Evolutionary conservation across 2,888 invertebrate genomes (phyloP).

Genomic region (Amitus sp.): DNA sequence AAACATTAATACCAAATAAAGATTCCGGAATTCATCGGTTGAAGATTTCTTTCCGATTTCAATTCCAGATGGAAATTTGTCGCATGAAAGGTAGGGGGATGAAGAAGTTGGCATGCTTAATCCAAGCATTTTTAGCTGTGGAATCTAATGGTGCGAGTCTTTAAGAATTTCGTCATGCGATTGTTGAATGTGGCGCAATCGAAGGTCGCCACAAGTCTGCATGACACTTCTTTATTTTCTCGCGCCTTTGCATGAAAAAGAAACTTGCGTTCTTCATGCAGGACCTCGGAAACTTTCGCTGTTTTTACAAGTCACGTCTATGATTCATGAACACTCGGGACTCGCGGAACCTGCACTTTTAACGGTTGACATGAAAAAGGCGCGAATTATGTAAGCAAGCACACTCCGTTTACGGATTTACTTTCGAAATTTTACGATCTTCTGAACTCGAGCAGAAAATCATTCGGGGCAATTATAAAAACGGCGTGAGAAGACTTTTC

Average conservation of each 20-base stretch:
- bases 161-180: not conserved
- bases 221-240: not conserved
- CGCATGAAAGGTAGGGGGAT: no score
- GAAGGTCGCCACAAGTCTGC: conserved; percentile 6
- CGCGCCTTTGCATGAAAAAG: conserved; percentile 6
- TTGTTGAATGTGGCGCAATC: not conserved
- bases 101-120: no score
- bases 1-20: conserved; percentile 1
- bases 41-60: not conserved
- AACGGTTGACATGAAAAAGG: not conserved
- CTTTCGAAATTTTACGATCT: conserved; percentile 1
- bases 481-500: no score
- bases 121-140: no score
- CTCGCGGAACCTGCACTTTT: conserved; percentile 4
- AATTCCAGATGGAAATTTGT: no score
- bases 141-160: not conserved
- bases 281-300: conserved; percentile 18
- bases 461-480: no score
- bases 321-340: conserved; percentile 2
- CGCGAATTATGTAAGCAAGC: conserved; percentile 1
- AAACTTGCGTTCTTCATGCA: conserved; percentile 8
- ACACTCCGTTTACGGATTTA: not conserved
- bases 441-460: not conserved
- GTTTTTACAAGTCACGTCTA: conserved; percentile 16
- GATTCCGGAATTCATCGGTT: not conserved